Evolutionary conservation across 1,140 invertebrate genomes (phyloP), one percentile per base, ranked within the genome.

Genomic region (Cephus cinctus): DNA sequence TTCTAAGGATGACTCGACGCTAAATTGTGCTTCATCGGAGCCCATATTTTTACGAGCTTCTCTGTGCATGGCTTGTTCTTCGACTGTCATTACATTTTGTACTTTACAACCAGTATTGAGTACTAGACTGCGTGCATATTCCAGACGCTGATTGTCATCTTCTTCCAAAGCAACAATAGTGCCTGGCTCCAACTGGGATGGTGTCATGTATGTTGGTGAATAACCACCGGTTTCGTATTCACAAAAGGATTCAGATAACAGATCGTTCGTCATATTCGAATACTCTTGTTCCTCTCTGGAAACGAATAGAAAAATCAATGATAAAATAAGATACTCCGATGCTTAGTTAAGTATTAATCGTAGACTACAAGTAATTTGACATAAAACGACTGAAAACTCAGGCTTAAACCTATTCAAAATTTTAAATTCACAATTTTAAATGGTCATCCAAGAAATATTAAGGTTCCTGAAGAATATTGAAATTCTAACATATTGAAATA

Each of bases 21-120:
- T 91, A 77, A 98, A 98, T 54, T 87, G 84, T 1, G 88, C 91
- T 72, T 98, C 96, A 60, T 96, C 94, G 34, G 82, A 81, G 4
- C 80, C 84, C 91, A 94, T 96, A 1, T 92, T 90, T 66, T 94
- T 92, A 15, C 87, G 76, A 0, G 94, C 95, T 77, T 92, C 90
- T 54, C 84, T 75, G 31, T 84, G 82, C 74, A 89, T 78, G 1
- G 83, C 80, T 20, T 81, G 73, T 57, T 86, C 82, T 61, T 83
- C 83, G 4, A 77, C 74, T 1, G 79, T 77, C 40, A 79, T 60
- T 3, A 78, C 78, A 62, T 75, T 81, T 55, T 81, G 69, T 16
- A 82, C 69, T 43, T 80, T 80, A n/a, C 74, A 75, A 9, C 79
- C 80, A 14, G 78, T 80, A 8, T 67, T 77, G 2, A 81, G 69